Conservation (phyloP, 2,113 vertebrate species). For the Scytalopus superciliaris region DNA sequence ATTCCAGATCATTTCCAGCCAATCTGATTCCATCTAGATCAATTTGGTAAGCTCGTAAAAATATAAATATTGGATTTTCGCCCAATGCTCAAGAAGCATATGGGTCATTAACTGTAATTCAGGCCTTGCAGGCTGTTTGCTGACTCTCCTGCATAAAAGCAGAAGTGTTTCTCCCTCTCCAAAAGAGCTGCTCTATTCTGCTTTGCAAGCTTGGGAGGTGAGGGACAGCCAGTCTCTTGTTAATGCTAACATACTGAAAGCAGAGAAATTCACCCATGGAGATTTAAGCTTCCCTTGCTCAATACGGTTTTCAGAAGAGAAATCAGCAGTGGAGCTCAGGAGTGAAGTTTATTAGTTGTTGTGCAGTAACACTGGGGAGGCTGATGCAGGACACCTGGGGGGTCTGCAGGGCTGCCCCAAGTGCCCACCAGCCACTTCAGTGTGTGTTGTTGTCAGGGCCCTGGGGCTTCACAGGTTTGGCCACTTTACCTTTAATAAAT, state of each 20-base stretch:
- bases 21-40: not conserved
- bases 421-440: too few species aligned
- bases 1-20: not conserved
- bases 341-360: not conserved
- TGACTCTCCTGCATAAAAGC: not conserved
- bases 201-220: not conserved
- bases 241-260: not conserved
- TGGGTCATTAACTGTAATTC: constrained; percentile 45
- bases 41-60: not conserved
- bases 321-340: not conserved
- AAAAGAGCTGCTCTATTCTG: not conserved
- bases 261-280: not conserved
- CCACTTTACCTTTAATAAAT: not conserved
- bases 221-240: not conserved
- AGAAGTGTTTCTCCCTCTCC: not conserved
- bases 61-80: constrained; percentile 33
- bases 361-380: not conserved
- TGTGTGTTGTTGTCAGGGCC: too few species aligned
- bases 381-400: too few species aligned
- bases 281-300: not conserved
- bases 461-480: not conserved
- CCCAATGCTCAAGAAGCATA: not conserved
- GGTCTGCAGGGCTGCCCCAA: not conserved
- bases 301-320: not conserved
- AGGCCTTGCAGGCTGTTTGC: constrained; percentile 17